A percentile compares a stretch with the other conserved stretches of the same genome.
These are phyloP conservation scores for Atethmia centrago DNA, from an alignment of 2,888 invertebrate species.

Conservation along the genomic window DNA sequence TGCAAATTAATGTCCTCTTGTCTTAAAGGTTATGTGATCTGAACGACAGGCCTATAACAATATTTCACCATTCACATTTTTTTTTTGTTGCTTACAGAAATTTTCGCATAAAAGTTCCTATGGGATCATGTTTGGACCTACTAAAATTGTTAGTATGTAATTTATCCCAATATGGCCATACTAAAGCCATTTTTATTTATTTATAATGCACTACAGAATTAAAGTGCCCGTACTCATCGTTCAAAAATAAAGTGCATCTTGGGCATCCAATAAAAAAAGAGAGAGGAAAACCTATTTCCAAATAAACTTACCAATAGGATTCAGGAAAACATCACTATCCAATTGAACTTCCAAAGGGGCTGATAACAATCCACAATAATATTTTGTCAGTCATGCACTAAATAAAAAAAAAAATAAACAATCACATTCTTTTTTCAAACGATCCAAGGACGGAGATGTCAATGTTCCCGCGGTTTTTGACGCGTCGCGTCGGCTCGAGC, in stretches of 20 bases:
- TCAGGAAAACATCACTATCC: slow-evolving; percentile 58
- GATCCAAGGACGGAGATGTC: slow-evolving; percentile 56
- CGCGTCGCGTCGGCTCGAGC: slow-evolving; percentile 65
- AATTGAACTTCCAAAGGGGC: slow-evolving; percentile 49
- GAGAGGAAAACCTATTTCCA: slow-evolving; percentile 8
- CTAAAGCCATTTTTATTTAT: background rate
- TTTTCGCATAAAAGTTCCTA: background rate
- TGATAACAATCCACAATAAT: slow-evolving; percentile 59
- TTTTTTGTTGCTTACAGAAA: slow-evolving; percentile 1
- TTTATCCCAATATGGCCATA: background rate
- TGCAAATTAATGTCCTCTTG: slow-evolving; percentile 53
- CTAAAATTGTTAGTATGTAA: no score
- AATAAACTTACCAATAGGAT: slow-evolving; percentile 57
- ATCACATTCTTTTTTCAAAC: slow-evolving; percentile 63
- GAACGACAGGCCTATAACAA: slow-evolving; percentile 25
- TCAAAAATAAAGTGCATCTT: background rate
- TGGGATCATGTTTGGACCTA: background rate
- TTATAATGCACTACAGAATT: background rate
- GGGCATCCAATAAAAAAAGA: background rate
- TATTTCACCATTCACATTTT: slow-evolving; percentile 22
- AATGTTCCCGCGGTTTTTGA: slow-evolving; percentile 62
- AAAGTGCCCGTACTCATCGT: background rate
- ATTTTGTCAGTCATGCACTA: slow-evolving; percentile 59
- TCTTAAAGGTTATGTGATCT: slow-evolving; percentile 36
- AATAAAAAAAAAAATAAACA: slow-evolving; percentile 62